A percentile compares a stretch with the other conserved stretches of the same genome.
Evolutionary conservation across 2,888 invertebrate species (phyloP).

Genomic region (Shargacucullia verbasci): DNA sequence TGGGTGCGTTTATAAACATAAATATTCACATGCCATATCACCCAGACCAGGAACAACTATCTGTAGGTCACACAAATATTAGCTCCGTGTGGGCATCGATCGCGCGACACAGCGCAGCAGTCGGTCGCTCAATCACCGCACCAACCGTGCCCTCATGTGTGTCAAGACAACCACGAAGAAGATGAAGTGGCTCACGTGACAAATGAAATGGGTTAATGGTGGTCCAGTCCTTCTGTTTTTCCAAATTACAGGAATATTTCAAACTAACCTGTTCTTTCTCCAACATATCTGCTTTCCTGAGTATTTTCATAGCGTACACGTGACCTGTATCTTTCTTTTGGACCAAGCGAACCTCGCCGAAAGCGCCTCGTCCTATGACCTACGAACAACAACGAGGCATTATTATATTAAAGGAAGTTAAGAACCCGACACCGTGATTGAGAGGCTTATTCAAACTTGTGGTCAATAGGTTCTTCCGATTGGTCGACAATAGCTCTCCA

Average conservation of each 20-base stretch:
- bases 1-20: too few species aligned
- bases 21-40: too few species aligned
- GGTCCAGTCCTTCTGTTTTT: background rate
- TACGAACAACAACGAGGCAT: slow-evolving; percentile 48
- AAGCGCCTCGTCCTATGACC: slow-evolving; percentile 96
- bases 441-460: slow-evolving; percentile 19
- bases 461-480: slow-evolving; percentile 9
- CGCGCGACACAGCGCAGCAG: too few species aligned
- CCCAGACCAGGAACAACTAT: too few species aligned
- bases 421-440: slow-evolving; percentile 11
- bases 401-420: too few species aligned
- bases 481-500: slow-evolving; percentile 7
- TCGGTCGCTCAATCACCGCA: too few species aligned
- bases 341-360: slow-evolving; percentile 98
- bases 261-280: slow-evolving; percentile 97
- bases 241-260: background rate
- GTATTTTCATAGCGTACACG: slow-evolving; percentile 99
- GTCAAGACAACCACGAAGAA: too few species aligned
- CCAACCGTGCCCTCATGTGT: too few species aligned
- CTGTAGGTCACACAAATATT: too few species aligned
- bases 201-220: too few species aligned
- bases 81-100: too few species aligned
- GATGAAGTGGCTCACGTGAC: too few species aligned
- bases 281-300: slow-evolving; percentile 99
- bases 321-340: slow-evolving; percentile 99